These are phyloP conservation scores for Cyprinodon diabolis DNA, from an alignment of 2,797 vertebrate species.

Conservation along the genomic window DNA sequence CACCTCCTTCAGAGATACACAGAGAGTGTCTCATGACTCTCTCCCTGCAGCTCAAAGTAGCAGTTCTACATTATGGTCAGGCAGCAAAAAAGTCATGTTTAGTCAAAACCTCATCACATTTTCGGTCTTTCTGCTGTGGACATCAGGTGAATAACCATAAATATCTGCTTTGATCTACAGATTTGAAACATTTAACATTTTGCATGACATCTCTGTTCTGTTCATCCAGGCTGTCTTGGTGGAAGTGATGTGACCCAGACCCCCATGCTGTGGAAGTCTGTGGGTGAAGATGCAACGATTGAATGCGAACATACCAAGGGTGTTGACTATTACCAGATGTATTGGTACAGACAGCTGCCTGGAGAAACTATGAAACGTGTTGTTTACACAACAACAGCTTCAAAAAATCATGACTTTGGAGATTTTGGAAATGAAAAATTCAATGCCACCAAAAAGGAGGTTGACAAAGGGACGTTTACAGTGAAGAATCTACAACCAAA, in stretches of 20 bases:
- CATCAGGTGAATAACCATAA: neutral
- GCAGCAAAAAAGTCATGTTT: too few species aligned
- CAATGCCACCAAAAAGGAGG: too few species aligned
- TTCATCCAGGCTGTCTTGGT: neutral
- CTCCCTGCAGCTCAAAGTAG: neutral
- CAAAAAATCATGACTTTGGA: neutral
- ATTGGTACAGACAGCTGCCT: constrained; percentile 65
- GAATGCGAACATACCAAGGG: constrained; percentile 56
- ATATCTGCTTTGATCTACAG: too few species aligned
- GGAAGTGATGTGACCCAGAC: constrained; percentile 48
- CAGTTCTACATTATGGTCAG: neutral
- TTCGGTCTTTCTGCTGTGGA: neutral
- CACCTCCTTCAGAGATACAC: too few species aligned
- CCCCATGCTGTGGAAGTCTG: constrained; percentile 4
- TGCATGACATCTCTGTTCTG: too few species aligned
- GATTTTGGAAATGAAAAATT: neutral
- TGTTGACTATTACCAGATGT: neutral
- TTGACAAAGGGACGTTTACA: too few species aligned
- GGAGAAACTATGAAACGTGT: constrained; percentile 51
- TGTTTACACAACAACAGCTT: neutral
- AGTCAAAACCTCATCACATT: neutral
- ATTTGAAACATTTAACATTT: neutral
- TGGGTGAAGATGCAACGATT: constrained; percentile 35
- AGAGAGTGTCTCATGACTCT: too few species aligned
- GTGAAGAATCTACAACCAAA: too few species aligned